These are phyloP conservation scores for Argopecten irradians DNA, from an alignment of 1,140 invertebrate genomes.

Conservation along the genomic window DNA sequence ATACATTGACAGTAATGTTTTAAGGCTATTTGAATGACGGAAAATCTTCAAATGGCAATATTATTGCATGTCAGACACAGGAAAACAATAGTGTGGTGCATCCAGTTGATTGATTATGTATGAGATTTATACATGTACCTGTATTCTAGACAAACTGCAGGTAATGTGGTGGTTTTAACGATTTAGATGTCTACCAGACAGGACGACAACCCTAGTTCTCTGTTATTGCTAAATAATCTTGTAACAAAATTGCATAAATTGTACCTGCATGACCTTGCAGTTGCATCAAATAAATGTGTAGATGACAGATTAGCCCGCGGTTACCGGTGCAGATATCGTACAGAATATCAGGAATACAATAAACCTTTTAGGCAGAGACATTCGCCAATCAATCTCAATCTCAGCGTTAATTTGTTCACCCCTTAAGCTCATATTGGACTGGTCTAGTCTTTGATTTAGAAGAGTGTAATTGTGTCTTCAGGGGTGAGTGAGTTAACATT, in stretches of 20 bases:
- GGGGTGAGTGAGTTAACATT: no score
- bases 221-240: neutral
- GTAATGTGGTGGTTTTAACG: neutral
- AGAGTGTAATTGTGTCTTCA: no score
- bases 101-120: neutral
- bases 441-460: no score
- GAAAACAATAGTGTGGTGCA: neutral
- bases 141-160: neutral
- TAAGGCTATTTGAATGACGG: no score
- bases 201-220: neutral
- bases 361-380: neutral
- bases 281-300: neutral
- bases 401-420: neutral
- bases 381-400: neutral
- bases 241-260: neutral
- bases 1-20: no score
- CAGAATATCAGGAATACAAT: neutral
- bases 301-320: neutral
- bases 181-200: neutral
- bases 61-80: no score
- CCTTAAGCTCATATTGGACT: no score
- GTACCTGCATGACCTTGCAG: neutral
- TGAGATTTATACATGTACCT: neutral
- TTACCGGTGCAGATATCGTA: neutral
- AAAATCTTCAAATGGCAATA: no score